Evolutionary conservation across 2,113 vertebrate genomes (phyloP).

Genomic region (Grallaria varia): DNA sequence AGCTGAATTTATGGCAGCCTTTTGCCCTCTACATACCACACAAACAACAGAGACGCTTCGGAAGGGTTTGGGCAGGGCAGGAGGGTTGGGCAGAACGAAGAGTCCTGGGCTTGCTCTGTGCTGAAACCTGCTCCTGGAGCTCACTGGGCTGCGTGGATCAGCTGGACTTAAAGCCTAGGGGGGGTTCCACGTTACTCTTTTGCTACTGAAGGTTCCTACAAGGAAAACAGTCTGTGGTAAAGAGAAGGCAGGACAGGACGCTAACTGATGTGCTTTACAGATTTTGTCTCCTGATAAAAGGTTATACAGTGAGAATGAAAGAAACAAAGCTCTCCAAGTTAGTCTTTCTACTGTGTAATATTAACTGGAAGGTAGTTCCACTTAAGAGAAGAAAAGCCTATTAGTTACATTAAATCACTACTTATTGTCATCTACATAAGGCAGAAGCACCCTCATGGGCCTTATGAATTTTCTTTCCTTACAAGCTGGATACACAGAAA

Average conservation of each 20-base stretch:
- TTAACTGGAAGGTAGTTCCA: neutral
- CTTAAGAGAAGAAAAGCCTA: neutral
- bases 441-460: constrained; percentile 21
- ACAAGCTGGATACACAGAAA: neutral
- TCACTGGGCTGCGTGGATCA: neutral
- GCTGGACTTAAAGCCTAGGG: neutral
- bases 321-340: neutral
- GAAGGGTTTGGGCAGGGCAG: neutral
- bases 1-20: neutral
- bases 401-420: neutral
- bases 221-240: neutral
- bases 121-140: neutral
- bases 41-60: neutral
- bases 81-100: neutral
- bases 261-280: neutral
- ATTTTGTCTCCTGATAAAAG: neutral
- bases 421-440: constrained; percentile 16
- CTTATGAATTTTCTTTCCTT: neutral
- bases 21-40: neutral
- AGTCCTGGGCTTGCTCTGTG: neutral
- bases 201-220: neutral
- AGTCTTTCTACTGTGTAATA: neutral
- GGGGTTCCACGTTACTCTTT: neutral
- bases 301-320: neutral
- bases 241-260: neutral